Evolutionary conservation across 2,797 vertebrate species (phyloP), one percentile per base, ranked within the genome.

Genomic region (Hipposideros larvatus): DNA sequence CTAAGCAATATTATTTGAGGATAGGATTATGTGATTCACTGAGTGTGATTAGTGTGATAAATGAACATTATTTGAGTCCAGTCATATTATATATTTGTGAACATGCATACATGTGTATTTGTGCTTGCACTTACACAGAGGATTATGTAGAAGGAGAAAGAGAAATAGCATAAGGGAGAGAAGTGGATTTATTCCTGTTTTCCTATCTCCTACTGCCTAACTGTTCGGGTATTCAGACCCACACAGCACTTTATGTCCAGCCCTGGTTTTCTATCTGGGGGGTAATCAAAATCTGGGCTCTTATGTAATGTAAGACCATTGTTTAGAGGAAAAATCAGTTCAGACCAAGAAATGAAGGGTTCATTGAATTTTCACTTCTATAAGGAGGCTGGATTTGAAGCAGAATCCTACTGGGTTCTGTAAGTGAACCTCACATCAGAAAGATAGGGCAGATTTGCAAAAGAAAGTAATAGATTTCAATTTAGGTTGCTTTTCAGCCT

Each of bases 1-100:
- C 18, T 51, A 82, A 95, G 90, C 68, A 80, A 63, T 95, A 28
- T 90, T 88, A 94, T 93, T 96, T 93, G 95, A 96, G 73, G 93
- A 79, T 92, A 92, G 80, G 37, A 88, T 91, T 71, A 68, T 46
- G 55, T 5, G 57, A 66, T 70, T 96, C 14, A 26, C 21, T 86
- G 79, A 85, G 28, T 61, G 15, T 91, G 80, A 74, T 37, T 70
- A n/a, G 26, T 68, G 75, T 80, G 86, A 53, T 57, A 90, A 90
- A 65, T 91, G 55, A 63, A 75, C 59, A 75, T 82, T 73, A 53
- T 68, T 46, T 66, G 80, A 90, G n/a, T 84, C 5, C 46, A 31
- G 48, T 87, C 59, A 41, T 19, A 63, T 61, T 66, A 65, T 22
- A 2, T 75, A 18, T 83, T 53, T 61, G 57, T 46, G 31, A 91